Evolutionary conservation across 1,140 invertebrate species (phyloP), one percentile per base, ranked within the genome.

Genomic region (Brachionus calyciflorus): DNA sequence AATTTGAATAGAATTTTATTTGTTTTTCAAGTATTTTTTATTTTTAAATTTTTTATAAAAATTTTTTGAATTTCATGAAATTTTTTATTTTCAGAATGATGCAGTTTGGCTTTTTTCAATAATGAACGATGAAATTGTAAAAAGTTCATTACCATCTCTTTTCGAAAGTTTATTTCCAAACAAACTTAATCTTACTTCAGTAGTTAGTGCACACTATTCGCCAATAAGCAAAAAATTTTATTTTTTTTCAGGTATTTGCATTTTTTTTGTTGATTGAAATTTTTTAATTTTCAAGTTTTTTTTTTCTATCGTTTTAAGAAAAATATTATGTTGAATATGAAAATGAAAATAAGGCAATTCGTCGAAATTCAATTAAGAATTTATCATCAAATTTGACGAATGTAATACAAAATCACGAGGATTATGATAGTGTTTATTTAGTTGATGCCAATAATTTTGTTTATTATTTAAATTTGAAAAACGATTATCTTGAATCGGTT

Each of bases 301-400:
- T 44, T 26, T 44, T 65, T n/a, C n/a, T n/a, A n/a, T n/a, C 21
- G 21, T 12, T 6, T 24, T 2, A 44, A 65, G 60, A 65, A 4
- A 65, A 65, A 65, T 65, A 44, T 41, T 65, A 65, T 24, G 28
- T 65, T 26, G 60, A 65, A 65, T 65, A 65, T 65, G 60, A 65
- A 65, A 65, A 65, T 65, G 60, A 65, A 26, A 44, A 65, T 65
- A 41, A 12, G 6, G 28, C 44, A 44, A 26, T 10, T 14, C 33
- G 33, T 24, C 17, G 24, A 41, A 26, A 65, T 44, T 65, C 60
- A 12, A 65, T 65, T 24, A 44, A n/a, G 24, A 24, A 26, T 65
- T 65, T 65, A 7, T 44, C 60, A 44, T 19, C 60, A 41, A 65
- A 44, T 65, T 44, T 65, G 7, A 65, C 33, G 3, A 65, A 44